Evolutionary conservation across 2,113 vertebrate genomes (phyloP), one percentile per base, ranked within the genome.

Genomic region (Felis catus): DNA sequence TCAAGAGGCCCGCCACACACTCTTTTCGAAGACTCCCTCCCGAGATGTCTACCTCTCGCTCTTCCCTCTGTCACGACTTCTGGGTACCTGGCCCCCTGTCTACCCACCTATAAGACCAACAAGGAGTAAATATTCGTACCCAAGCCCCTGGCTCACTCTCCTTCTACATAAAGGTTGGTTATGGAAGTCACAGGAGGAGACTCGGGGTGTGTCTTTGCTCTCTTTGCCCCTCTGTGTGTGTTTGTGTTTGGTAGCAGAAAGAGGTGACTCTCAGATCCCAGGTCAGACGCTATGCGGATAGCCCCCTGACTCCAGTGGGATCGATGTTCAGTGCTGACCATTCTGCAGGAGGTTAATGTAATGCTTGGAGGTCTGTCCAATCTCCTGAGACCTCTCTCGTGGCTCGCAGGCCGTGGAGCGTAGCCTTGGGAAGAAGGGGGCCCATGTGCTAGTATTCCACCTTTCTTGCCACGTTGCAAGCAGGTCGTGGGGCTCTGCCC

Each of bases 371-470:
- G 11, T 13, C 23, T 41, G 23, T 41, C 39, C 1, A 27, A 12
- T 27, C 12, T 41, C 11, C 23, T 27, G 39, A 23, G 39, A 27
- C 39, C 23, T 41, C 6, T 11, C 21, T 74, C 21, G 12, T 74
- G 23, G 21, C 71, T 39, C 39, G 12, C 71, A 41, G 39, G 36
- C 23, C 11, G 13, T 6, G 5, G 39, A 12, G 11, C 3, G 13
- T 12, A 13, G 12, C 12, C 71, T 23, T 12, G 0, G 39, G 39
- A 13, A 4, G 39, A 15, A 10, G 21, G 21, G 0, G 11, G 36
- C 36, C 36, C 25, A 1, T 3, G 23, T 41, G 71, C 23, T 41
- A 12, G 23, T 13, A 7, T 23, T 3, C 5, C 11, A 39, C 39
- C 36, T 13, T 25, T 27, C 23, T 74, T 41, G 71, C 39, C 71